phyloP scores from a whole-genome alignment of 2,888 invertebrate species.

The Amblyteles armatorius region DNA sequence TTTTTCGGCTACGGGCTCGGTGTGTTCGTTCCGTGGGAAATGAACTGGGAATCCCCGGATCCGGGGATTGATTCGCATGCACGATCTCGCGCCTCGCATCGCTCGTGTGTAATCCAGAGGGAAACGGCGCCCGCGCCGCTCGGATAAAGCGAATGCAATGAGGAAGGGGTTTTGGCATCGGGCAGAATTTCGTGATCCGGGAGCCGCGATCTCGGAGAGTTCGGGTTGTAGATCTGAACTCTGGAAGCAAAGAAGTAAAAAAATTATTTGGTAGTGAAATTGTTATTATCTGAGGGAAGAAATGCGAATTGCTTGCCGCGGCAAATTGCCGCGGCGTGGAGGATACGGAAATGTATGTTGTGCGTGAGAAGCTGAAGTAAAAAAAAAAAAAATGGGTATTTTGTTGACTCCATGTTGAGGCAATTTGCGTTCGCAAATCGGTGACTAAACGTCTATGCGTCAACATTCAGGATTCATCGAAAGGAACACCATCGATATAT shows the following conservation, averaged over 20 bases:
- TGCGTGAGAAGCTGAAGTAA: neutral
- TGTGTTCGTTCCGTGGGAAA: slow-evolving; percentile 4
- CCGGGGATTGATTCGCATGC: slow-evolving; percentile 18
- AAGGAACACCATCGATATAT: no score
- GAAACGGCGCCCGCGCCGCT: neutral
- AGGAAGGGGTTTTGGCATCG: neutral
- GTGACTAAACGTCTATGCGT: no score
- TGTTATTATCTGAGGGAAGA: neutral
- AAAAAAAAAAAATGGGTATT: neutral
- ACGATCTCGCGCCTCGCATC: slow-evolving; percentile 39
- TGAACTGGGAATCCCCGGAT: neutral
- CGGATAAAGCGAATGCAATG: neutral
- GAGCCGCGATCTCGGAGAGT: neutral
- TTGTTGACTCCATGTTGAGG: no score
- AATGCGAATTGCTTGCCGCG: neutral
- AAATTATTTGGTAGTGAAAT: neutral
- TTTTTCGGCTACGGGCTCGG: neutral
- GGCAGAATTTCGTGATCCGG: neutral
- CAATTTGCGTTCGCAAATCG: no score
- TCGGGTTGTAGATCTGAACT: neutral
- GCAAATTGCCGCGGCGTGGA: neutral
- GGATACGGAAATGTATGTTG: neutral
- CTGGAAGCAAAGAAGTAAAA: neutral
- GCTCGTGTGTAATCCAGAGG: slow-evolving; percentile 29
- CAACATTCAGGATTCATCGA: no score